phyloP scores from a whole-genome alignment of 2,113 vertebrate species.

The Melanostigma gelatinosum region DNA sequence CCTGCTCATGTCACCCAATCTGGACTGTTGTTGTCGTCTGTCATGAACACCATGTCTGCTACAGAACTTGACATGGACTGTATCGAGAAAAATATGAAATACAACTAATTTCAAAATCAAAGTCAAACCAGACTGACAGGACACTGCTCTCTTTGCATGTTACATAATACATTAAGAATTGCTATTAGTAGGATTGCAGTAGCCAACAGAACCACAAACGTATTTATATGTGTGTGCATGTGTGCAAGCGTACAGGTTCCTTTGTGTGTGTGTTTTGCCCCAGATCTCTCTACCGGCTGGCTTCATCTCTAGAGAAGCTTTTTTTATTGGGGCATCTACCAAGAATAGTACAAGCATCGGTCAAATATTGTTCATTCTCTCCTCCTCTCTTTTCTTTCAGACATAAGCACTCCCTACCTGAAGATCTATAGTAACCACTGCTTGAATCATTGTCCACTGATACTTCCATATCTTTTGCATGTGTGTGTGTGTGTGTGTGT shows the following conservation, averaged over 20 bases:
- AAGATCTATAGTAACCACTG: slow-evolving; percentile 67
- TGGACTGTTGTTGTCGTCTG: slow-evolving; percentile 14
- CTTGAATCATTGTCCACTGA: slow-evolving; percentile 44
- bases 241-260: not conserved
- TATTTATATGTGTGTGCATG: not conserved
- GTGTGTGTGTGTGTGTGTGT: slow-evolving; percentile 25
- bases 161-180: no score
- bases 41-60: not conserved
- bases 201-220: not conserved
- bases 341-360: not conserved
- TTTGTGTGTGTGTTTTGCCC: slow-evolving; percentile 15
- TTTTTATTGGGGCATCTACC: slow-evolving; percentile 7
- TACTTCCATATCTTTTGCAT: slow-evolving; percentile 40
- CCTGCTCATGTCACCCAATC: not conserved
- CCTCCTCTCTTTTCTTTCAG: slow-evolving; percentile 62
- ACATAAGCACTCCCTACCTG: slow-evolving; percentile 50
- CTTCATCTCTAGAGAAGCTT: slow-evolving; percentile 10
- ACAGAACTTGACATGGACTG: not conserved
- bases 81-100: slow-evolving; percentile 2
- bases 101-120: not conserved
- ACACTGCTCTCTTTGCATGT: not conserved
- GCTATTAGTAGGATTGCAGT: not conserved
- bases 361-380: slow-evolving; percentile 1
- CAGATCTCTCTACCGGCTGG: slow-evolving; percentile 28
- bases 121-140: not conserved